These are phyloP conservation scores for Propithecus coquereli DNA, from an alignment of 2,113 vertebrate genomes.

Conservation along the genomic window DNA sequence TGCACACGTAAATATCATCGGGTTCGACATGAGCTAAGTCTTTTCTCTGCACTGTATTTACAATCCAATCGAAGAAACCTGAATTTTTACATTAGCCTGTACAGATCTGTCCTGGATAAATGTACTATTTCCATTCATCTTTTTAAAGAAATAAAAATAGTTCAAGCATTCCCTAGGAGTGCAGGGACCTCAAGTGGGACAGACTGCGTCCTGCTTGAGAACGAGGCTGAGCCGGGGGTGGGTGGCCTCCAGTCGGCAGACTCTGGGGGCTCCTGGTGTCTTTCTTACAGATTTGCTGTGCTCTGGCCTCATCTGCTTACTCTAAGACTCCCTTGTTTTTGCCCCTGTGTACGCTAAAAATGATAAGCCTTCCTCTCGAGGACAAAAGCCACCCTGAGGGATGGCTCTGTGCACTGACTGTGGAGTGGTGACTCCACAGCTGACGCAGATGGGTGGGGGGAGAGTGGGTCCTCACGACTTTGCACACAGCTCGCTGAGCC, in stretches of 20 bases:
- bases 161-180: not conserved
- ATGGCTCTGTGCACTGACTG: not conserved
- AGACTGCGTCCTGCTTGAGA: not conserved
- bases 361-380: not conserved
- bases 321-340: not conserved
- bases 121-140: conserved; percentile 22
- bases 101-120: conserved; percentile 18
- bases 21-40: not conserved
- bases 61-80: not conserved
- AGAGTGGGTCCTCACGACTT: not conserved
- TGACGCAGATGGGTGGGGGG: not conserved
- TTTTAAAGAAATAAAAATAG: conserved; percentile 38
- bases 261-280: not conserved
- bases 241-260: accelerated
- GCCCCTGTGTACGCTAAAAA: not conserved
- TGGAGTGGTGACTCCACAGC: not conserved
- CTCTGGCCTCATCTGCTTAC: not conserved
- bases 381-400: not conserved
- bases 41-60: not conserved
- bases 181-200: not conserved
- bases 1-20: not conserved
- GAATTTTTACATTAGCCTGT: not conserved
- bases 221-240: not conserved
- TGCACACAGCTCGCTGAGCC: not conserved
- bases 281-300: not conserved